These are phyloP conservation scores for Periophthalmodon schlosseri DNA, from an alignment of 2,113 vertebrate species.

Conservation along the genomic window DNA sequence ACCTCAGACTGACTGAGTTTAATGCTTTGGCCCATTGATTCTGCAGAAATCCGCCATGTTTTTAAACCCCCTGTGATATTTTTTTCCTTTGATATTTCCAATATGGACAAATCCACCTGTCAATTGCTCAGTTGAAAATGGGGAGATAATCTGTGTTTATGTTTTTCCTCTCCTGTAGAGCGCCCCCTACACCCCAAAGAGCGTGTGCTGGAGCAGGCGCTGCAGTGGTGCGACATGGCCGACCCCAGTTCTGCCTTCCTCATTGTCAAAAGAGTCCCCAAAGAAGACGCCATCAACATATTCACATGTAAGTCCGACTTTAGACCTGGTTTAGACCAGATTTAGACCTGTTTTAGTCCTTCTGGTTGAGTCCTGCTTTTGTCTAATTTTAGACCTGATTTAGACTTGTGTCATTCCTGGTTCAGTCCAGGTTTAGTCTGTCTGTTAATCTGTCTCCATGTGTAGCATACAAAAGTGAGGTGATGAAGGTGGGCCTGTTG, in stretches of 20 bases:
- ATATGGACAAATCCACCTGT: too few relatives aligned
- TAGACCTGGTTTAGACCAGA: not conserved
- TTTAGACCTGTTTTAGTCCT: not conserved
- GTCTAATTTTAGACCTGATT: not conserved
- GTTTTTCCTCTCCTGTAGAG: slow-evolving; percentile 71
- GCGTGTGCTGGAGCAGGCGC: slow-evolving; percentile 92
- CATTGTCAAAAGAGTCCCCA: slow-evolving; percentile 88
- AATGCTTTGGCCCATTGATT: too few relatives aligned
- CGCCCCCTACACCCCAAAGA: slow-evolving; percentile 94
- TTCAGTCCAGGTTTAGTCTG: not conserved
- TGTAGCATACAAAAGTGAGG: slow-evolving; percentile 78
- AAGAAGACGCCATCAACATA: slow-evolving; percentile 84
- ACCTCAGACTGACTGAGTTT: too few relatives aligned
- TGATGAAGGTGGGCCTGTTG: slow-evolving; percentile 86
- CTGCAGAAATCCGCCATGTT: too few relatives aligned
- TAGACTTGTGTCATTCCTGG: not conserved
- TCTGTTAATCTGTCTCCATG: not conserved
- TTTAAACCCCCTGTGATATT: too few relatives aligned
- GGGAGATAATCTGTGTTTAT: not conserved
- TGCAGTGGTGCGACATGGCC: slow-evolving; percentile 95
- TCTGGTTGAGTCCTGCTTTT: not conserved
- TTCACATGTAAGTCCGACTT: slow-evolving; percentile 83
- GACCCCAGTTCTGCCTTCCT: slow-evolving; percentile 90
- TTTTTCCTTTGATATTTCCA: too few relatives aligned
- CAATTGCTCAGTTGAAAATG: too few relatives aligned